These are phyloP conservation scores for Taurulus bubalis DNA, from an alignment of 2,113 vertebrate genomes.

Conservation along the genomic window DNA sequence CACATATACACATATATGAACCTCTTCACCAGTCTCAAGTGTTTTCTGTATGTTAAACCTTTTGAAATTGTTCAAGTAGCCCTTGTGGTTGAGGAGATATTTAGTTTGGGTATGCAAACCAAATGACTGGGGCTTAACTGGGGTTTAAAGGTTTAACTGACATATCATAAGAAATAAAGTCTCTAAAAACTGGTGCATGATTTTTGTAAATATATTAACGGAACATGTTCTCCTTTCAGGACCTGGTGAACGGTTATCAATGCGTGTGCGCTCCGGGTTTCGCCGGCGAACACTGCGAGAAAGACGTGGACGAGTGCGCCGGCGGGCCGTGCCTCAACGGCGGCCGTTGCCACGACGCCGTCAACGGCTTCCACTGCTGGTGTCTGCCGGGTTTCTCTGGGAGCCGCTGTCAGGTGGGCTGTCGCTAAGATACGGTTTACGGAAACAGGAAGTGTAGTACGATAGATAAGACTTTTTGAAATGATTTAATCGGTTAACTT, in stretches of 20 bases:
- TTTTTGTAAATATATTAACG: neutral
- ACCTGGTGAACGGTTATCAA: conserved; percentile 90
- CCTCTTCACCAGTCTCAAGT: no score
- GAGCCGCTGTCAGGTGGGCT: conserved; percentile 91
- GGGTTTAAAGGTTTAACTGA: no score
- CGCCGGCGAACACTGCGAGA: conserved; percentile 89
- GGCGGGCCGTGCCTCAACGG: conserved; percentile 92
- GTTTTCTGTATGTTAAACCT: no score
- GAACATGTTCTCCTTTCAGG: conserved; percentile 72
- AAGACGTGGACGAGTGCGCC: conserved; percentile 90
- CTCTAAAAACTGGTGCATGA: neutral
- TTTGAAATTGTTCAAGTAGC: no score
- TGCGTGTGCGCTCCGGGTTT: conserved; percentile 91
- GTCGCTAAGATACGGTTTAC: neutral
- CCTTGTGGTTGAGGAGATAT: no score
- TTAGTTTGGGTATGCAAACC: no score
- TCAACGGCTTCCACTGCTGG: conserved; percentile 91
- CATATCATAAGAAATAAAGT: no score
- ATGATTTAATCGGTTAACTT: no score
- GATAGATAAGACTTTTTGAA: no score
- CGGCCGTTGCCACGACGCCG: conserved; percentile 91
- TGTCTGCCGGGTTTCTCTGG: conserved; percentile 93
- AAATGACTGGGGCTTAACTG: no score
- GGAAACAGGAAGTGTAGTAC: neutral
- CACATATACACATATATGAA: no score